A percentile compares a stretch with the other conserved stretches of the same genome.
Conservation (phyloP, 2,797 vertebrate genomes). For the Halcyon smyrnensis region DNA sequence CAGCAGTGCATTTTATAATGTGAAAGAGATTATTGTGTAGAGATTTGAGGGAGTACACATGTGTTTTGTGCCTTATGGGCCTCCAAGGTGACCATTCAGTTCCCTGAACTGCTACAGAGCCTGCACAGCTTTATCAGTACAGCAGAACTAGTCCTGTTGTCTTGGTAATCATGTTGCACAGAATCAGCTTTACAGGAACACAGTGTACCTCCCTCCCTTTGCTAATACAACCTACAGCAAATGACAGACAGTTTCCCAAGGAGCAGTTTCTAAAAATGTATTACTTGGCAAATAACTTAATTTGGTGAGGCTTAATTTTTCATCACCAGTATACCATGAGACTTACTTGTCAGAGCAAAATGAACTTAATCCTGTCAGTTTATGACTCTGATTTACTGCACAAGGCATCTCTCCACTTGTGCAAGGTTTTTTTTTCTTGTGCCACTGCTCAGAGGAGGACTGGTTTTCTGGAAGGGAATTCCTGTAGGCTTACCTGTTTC, state of each 20-base stretch:
- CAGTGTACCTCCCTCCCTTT: neutral
- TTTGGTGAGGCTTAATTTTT: neutral
- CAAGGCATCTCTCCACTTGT: neutral
- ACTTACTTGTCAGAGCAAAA: neutral
- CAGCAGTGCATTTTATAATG: slow-evolving; percentile 20
- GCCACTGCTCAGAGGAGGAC: neutral
- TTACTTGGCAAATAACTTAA: neutral
- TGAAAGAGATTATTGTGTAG: slow-evolving; percentile 41
- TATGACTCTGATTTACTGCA: neutral
- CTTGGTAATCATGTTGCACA: neutral
- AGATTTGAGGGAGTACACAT: neutral
- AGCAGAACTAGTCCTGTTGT: neutral
- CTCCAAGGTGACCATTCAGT: slow-evolving; percentile 46
- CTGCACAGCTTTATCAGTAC: neutral
- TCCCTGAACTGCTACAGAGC: neutral
- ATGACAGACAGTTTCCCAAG: neutral
- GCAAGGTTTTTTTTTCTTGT: neutral
- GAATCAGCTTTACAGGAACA: slow-evolving; percentile 10
- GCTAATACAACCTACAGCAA: neutral
- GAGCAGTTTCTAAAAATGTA: neutral
- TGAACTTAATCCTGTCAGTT: neutral
- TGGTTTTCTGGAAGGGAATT: neutral
- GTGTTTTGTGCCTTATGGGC: neutral
- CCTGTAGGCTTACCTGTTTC: neutral
- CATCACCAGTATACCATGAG: neutral